These are phyloP conservation scores for Telenomus remus DNA, from an alignment of 1,140 invertebrate species.

Conservation along the genomic window DNA sequence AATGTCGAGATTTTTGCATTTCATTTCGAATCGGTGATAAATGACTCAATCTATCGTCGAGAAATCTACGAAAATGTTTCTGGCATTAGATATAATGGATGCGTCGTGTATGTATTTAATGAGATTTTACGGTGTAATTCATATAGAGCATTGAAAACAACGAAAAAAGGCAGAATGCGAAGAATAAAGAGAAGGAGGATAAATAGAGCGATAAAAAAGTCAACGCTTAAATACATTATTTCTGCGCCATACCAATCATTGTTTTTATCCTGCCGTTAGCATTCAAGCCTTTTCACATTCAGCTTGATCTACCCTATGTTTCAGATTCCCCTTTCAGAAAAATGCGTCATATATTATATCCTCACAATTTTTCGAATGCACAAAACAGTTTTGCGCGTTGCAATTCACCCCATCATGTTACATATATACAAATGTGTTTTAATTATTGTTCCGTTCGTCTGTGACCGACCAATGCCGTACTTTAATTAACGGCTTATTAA, in stretches of 20 bases:
- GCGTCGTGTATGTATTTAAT: conserved; percentile 71
- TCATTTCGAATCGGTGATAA: conserved; percentile 49
- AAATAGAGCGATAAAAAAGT: conserved; percentile 70
- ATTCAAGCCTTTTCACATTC: conserved; percentile 58
- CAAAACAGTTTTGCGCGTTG: conserved; percentile 56
- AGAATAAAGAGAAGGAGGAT: conserved; percentile 46
- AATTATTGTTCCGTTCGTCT: conserved; percentile 31
- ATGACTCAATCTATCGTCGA: conserved; percentile 47
- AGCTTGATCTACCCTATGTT: conserved; percentile 63
- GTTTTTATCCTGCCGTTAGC: conserved; percentile 54
- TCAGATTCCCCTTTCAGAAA: conserved; percentile 58
- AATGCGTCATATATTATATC: conserved; percentile 60
- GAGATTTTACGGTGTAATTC: conserved; percentile 74
- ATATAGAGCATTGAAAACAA: conserved; percentile 74
- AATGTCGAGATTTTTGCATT: conserved; percentile 28
- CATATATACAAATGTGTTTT: conserved; percentile 44
- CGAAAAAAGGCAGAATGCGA: conserved; percentile 58
- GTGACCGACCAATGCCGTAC: not conserved
- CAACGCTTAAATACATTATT: conserved; percentile 73
- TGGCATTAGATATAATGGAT: conserved; percentile 72
- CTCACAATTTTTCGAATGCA: conserved; percentile 59
- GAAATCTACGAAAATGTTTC: conserved; percentile 66
- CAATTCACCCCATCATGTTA: conserved; percentile 48
- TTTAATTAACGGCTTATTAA: not conserved
- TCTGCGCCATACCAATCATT: conserved; percentile 62